Base-by-base conservation (phyloP, 2,797 vertebrate species). In the Emydoidea blandingii region DNA sequence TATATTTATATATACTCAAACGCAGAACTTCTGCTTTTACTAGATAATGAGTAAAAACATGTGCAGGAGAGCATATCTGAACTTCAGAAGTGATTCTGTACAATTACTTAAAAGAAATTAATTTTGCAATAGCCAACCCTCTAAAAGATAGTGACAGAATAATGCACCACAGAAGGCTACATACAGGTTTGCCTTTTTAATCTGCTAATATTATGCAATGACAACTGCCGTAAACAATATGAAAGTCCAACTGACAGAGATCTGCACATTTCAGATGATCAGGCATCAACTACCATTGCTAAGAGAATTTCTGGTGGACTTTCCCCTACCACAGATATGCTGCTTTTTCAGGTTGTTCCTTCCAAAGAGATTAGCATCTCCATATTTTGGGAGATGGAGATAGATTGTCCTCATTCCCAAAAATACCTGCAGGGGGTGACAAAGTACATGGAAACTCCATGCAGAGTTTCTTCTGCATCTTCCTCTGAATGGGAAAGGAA, bases 121-220 rank as follows among this genome's bases (percentile, higher is more conserved):
- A 0, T 1, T n/a, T 16, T 49, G 53, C 29, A 4, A 27, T 93
- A 91, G 78, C 47, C 29, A 57, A 52, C 37, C 37, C 21, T 5
- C 68, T 19, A 72, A 72, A 72, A n/a, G 68, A 25, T 23, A 41
- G 37, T 72, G 0, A 1, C 52, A 47, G 81, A 9, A 1, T n/a
- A 44, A 56, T 80, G n/a, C 41, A 74, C 9, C 52, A 41, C n/a
- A 49, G 49, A 87, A 34, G 49, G 57, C 57, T 79, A 34, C 56
- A 6, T 62, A n/a, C 34, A 50, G 6, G 21, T 19, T 49, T 19
- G 83, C n/a, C 88, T 52, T 14, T 27, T 79, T 0, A 0, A 81
- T 16, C 31, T 19, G 52, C 34, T 37, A 54, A 34, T 11, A 18
- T 0, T 0, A 12, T 0, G 23, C 0, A 0, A 50, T 37, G 68